phyloP scores from a whole-genome alignment of 2,113 vertebrate genomes.

The Mus pahari region DNA sequence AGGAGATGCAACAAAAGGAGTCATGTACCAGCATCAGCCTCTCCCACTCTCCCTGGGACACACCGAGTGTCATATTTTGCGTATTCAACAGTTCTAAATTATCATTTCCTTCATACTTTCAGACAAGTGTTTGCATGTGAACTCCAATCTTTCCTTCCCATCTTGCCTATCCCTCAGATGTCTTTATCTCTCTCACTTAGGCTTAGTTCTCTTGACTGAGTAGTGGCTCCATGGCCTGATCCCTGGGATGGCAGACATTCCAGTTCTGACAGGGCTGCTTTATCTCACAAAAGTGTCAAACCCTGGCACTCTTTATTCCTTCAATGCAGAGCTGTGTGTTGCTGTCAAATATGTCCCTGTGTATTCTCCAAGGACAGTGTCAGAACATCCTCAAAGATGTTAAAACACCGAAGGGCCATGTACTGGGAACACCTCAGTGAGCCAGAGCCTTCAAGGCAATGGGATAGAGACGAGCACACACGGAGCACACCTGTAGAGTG shows the following conservation, averaged over 20 bases:
- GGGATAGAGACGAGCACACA: neutral
- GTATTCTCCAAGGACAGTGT: neutral
- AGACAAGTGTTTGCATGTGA: neutral
- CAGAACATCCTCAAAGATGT: neutral
- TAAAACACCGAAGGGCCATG: neutral
- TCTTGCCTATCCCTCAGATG: neutral
- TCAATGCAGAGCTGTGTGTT: neutral
- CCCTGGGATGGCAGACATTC: neutral
- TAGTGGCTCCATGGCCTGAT: neutral
- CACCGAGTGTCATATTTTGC: neutral
- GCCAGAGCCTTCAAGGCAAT: neutral
- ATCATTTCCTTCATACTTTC: slow-evolving; percentile 1
- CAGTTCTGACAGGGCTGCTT: neutral
- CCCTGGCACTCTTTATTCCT: neutral
- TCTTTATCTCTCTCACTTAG: neutral
- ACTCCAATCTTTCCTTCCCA: neutral
- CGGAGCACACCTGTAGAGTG: neutral
- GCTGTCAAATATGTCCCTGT: neutral
- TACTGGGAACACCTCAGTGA: neutral
- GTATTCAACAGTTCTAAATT: neutral
- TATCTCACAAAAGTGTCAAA: neutral
- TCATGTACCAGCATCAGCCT: neutral
- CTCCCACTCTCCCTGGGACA: neutral
- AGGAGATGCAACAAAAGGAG: neutral
- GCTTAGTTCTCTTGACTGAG: neutral